Conservation (phyloP, 2,113 vertebrate genomes). For the Eublepharis macularius region DNA sequence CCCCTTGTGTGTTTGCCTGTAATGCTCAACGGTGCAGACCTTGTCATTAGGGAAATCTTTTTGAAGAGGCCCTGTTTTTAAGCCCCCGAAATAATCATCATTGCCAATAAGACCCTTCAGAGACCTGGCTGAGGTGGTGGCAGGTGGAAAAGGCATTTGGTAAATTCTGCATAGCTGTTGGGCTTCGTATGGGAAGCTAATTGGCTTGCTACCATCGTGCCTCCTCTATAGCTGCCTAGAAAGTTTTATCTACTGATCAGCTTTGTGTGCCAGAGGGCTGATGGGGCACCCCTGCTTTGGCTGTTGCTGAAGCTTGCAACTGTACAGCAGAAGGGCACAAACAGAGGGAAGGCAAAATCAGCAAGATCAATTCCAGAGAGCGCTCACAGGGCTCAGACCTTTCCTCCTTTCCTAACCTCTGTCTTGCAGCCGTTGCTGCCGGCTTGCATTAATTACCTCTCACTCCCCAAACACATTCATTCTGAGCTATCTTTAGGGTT, state of each 20-base stretch:
- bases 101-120: conserved; percentile 43
- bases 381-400: conserved; percentile 37
- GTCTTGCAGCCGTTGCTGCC: conserved; percentile 75
- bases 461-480: conserved; percentile 65
- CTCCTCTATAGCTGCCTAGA: conserved; percentile 19
- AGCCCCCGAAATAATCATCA: conserved; percentile 47
- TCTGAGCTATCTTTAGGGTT: conserved; percentile 76
- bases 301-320: conserved; percentile 69
- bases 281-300: conserved; percentile 76
- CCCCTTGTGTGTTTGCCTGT: background rate
- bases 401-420: conserved; percentile 70
- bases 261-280: conserved; percentile 74
- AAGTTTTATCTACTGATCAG: conserved; percentile 74
- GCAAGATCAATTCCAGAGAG: conserved; percentile 63
- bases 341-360: background rate
- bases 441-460: conserved; percentile 81
- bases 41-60: conserved; percentile 49
- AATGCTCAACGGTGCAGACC: conserved; percentile 38
- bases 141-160: conserved; percentile 60
- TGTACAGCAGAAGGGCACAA: conserved; percentile 64
- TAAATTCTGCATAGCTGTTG: background rate
- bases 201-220: conserved; percentile 3
- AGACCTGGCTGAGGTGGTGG: conserved; percentile 55
- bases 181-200: background rate
- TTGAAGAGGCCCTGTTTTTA: conserved; percentile 42